Evolutionary conservation across 2,113 vertebrate species (phyloP).

Genomic region (Podarcis raffonei): DNA sequence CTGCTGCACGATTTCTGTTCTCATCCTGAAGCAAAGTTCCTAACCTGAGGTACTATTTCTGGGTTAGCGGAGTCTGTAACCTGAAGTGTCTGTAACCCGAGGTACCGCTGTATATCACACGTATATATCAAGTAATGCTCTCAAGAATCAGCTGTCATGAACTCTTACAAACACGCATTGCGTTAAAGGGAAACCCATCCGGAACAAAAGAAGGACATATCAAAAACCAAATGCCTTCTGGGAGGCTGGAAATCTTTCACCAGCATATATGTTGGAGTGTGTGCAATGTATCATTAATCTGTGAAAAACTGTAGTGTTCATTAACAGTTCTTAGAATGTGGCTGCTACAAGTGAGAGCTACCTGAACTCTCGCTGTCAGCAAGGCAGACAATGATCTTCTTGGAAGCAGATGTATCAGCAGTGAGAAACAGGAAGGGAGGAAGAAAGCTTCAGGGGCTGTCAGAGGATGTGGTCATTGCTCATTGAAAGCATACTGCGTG

Average conservation of each 20-base stretch:
- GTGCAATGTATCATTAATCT: too few relatives aligned
- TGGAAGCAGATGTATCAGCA: neutral
- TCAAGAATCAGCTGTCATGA: neutral
- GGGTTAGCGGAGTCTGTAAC: too few relatives aligned
- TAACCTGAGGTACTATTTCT: too few relatives aligned
- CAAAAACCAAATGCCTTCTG: neutral
- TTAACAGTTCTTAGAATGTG: neutral
- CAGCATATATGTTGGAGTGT: neutral
- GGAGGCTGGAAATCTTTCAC: too few relatives aligned
- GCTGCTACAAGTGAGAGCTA: neutral
- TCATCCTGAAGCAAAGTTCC: too few relatives aligned
- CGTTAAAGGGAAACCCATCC: neutral
- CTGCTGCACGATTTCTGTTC: too few relatives aligned
- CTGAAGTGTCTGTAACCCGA: too few relatives aligned
- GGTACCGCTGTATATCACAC: too few relatives aligned
- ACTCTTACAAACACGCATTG: neutral
- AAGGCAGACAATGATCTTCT: neutral
- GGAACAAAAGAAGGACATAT: neutral
- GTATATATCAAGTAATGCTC: too few relatives aligned
- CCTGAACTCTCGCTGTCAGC: neutral
- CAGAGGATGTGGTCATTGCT: neutral
- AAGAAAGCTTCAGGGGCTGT: neutral
- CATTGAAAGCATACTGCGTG: neutral
- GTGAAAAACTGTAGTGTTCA: too few relatives aligned
- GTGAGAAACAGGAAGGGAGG: neutral